A percentile compares a stretch with the other conserved stretches of the same genome.
phyloP scores from a whole-genome alignment of 1,140 invertebrate genomes.

The Aphaenogaster rudis region DNA sequence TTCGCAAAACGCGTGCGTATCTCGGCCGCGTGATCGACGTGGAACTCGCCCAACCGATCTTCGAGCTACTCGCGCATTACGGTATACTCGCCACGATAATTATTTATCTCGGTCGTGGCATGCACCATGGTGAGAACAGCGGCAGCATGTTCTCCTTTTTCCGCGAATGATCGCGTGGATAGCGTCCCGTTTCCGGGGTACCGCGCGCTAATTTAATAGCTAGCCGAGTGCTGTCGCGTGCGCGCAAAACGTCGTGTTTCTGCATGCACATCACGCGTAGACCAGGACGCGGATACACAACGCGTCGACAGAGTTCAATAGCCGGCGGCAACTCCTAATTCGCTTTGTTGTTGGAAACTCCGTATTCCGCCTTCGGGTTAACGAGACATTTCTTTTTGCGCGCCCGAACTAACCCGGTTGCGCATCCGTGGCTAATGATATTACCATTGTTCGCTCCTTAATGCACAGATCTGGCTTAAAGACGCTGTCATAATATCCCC shows the following conservation, averaged over 20 bases:
- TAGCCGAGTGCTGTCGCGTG: neutral
- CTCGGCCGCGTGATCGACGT: neutral
- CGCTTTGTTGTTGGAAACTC: neutral
- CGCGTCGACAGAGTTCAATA: neutral
- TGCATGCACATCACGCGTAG: slow-evolving; percentile 3
- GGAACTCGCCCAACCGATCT: neutral
- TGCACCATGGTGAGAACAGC: neutral
- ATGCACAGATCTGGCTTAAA: neutral
- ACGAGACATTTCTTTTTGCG: slow-evolving; percentile 34
- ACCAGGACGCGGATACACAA: neutral
- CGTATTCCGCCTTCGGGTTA: neutral
- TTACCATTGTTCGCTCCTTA: neutral
- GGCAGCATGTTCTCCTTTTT: neutral
- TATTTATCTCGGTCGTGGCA: slow-evolving; percentile 5
- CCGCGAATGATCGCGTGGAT: neutral
- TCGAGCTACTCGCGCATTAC: neutral
- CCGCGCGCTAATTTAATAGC: slow-evolving; percentile 34
- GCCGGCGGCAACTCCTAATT: slow-evolving; percentile 16
- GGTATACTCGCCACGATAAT: neutral
- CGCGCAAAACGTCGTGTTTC: slow-evolving; percentile 27
- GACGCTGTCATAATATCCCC: neutral
- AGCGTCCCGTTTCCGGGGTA: neutral
- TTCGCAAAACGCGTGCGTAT: neutral
- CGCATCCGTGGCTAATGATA: slow-evolving; percentile 12
- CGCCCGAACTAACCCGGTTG: neutral